These are phyloP conservation scores for Apodemia mormo DNA, from an alignment of 2,888 invertebrate species.

Conservation along the genomic window DNA sequence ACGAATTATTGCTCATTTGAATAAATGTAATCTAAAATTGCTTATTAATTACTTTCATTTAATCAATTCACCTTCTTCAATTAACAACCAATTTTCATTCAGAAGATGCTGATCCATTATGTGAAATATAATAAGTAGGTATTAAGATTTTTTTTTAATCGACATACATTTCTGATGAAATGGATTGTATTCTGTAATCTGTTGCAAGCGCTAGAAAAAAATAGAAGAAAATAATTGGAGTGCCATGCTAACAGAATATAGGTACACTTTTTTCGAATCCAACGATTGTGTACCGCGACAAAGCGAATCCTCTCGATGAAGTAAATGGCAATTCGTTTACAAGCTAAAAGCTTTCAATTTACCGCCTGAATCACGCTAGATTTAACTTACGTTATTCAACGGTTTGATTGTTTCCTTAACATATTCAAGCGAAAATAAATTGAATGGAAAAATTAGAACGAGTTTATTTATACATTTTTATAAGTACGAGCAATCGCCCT, in stretches of 20 bases:
- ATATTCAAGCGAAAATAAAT: neutral
- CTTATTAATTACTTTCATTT: too few relatives aligned
- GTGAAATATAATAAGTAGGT: too few relatives aligned
- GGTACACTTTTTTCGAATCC: conserved; percentile 16
- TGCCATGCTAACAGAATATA: conserved; percentile 22
- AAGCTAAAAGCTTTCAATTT: conserved; percentile 73
- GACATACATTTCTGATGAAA: too few relatives aligned
- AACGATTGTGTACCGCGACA: conserved; percentile 27
- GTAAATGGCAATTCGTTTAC: conserved; percentile 61
- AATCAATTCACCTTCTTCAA: too few relatives aligned
- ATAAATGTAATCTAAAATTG: too few relatives aligned
- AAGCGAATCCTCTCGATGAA: conserved; percentile 38
- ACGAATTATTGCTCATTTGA: too few relatives aligned
- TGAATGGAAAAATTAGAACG: neutral
- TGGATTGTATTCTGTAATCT: neutral
- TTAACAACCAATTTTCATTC: too few relatives aligned
- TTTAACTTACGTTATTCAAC: conserved; percentile 26
- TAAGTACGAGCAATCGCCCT: too few relatives aligned
- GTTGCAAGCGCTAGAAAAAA: conserved; percentile 1
- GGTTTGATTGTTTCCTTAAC: conserved; percentile 22
- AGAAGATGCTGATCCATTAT: too few relatives aligned
- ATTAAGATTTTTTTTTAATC: too few relatives aligned
- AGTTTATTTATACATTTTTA: neutral
- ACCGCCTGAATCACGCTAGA: conserved; percentile 47
- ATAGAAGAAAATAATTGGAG: conserved; percentile 10